phyloP scores from a whole-genome alignment of 2,113 vertebrate species.

The Indicator maculatus region DNA sequence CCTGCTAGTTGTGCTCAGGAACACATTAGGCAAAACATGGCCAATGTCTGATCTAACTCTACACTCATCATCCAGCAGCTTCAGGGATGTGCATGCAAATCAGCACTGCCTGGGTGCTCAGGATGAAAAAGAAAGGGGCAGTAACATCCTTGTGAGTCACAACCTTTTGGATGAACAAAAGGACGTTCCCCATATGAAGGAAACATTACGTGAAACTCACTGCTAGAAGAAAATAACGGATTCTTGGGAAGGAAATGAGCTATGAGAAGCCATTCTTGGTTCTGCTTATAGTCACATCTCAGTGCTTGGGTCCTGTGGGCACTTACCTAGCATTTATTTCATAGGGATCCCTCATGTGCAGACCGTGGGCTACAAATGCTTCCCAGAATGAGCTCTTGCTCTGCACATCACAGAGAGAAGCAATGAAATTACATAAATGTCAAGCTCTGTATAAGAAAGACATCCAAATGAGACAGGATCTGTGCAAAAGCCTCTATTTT shows the following conservation, averaged over 20 bases:
- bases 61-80: not conserved
- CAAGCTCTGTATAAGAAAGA: not conserved
- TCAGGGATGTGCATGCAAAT: fast-evolving
- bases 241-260: not conserved
- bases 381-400: not conserved
- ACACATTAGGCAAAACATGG: fast-evolving
- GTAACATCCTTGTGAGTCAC: not conserved
- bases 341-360: not conserved
- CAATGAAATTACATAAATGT: not conserved
- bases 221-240: not conserved
- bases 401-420: fast-evolving
- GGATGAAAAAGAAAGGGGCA: not conserved
- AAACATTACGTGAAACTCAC: not conserved
- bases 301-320: not conserved
- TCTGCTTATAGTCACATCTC: not conserved
- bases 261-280: not conserved
- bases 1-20: not conserved
- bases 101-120: not conserved
- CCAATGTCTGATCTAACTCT: not conserved
- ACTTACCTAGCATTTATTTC: not conserved
- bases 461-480: not conserved
- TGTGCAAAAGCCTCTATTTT: not conserved
- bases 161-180: not conserved
- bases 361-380: fast-evolving
- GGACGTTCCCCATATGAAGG: not conserved